A percentile compares a stretch with the other conserved stretches of the same genome.
Evolutionary conservation across 64 coral and sea anemone species (phyloP).

Genomic region (Acropora tenuis): DNA sequence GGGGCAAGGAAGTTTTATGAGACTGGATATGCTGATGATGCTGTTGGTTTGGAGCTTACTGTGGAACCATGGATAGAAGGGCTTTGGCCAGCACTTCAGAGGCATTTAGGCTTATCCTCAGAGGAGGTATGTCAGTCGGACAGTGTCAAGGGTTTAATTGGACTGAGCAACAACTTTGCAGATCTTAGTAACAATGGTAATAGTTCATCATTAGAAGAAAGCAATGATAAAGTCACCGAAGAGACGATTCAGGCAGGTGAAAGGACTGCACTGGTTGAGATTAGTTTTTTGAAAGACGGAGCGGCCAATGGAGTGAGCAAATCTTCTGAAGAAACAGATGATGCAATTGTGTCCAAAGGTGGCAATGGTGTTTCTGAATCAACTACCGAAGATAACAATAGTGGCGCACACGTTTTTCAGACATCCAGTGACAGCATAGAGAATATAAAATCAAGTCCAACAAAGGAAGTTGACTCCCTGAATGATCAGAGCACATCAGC

Average conservation of each 20-base stretch:
- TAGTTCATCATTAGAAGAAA: not conserved
- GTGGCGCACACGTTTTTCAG: not conserved
- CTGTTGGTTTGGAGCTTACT: conserved; percentile 85
- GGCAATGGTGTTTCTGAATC: not conserved
- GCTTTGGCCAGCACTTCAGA: conserved; percentile 64
- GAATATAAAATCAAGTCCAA: not conserved
- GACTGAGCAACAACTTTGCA: not conserved
- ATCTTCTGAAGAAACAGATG: not conserved
- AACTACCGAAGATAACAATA: not conserved
- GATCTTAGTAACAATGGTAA: not conserved
- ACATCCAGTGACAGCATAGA: not conserved
- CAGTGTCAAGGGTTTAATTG: not conserved
- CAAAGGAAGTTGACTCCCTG: not conserved
- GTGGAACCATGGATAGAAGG: conserved; percentile 95
- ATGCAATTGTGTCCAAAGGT: not conserved
- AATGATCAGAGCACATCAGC: not conserved
- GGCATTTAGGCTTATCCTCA: conserved; percentile 51
- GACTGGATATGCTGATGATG: conserved; percentile 94
- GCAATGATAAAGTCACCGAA: not conserved
- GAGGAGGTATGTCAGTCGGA: not conserved
- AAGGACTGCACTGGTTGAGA: not conserved
- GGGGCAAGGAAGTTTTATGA: conserved; percentile 83
- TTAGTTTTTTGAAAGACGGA: not conserved
- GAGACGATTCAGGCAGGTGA: no score
- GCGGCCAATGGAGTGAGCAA: not conserved